Base-by-base conservation (phyloP, 2,888 invertebrate species). In the Athetis lepigone region DNA sequence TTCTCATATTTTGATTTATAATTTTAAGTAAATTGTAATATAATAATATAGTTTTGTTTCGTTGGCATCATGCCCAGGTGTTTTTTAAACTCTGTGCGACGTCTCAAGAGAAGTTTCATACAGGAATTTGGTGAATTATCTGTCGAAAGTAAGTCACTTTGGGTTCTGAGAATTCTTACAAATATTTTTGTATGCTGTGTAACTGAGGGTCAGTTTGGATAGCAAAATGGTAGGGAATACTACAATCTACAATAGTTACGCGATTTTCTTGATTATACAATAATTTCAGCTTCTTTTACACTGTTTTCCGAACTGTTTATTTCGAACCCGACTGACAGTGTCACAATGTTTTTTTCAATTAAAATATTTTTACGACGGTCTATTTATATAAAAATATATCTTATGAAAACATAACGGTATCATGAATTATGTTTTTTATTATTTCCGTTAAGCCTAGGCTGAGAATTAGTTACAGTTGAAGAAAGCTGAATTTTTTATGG, bases 31-130 rank as follows among this genome's bases (percentile, higher is more conserved):
- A 73, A 77, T 70, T 75, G 55, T 62, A 57, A 50, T 64, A 66
- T 60, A 67, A 56, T 62, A 59, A 64, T 56, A 55, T 52, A 69
- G 64, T 77, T 70, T 59, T 59, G 27, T 60, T 64, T 66, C 66
- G 56, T 51, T 76, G 75, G 76, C 75, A 89, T 58, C 75, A 94
- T 94, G 94, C 94, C 94, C 71, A 91, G 87, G 81, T 93, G 94
- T 88, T 94, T 92, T 67, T 63, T 93, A 70, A 89, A 86, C 70
- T 88, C 93, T 42, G 90, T 91, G 76, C 87, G 92, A 52, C 86
- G 86, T 69, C 75, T 81, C 27, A 83, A 79, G 65, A 79, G 81
- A 59, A 84, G 81, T 88, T 92, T 90, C 84, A 90, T 85, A 89
- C 86, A 92, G 70, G 90, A 92, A 87, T 83, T 82, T 58, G 82